phyloP scores from a whole-genome alignment of 2,888 invertebrate species.

The Clostera curtula region DNA sequence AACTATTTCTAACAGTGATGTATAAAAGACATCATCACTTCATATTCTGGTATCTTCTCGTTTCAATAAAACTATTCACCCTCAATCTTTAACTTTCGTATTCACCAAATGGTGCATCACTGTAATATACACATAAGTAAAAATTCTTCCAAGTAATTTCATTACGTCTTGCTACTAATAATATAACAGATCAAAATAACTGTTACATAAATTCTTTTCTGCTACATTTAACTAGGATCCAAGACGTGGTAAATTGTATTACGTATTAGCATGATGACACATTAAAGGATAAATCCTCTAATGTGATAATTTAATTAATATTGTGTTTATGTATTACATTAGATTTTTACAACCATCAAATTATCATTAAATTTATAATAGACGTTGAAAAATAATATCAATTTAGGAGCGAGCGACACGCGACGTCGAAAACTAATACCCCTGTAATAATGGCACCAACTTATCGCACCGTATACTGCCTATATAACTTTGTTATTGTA shows the following conservation, averaged over 20 bases:
- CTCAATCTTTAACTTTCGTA: neutral
- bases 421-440: slow-evolving; percentile 62
- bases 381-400: slow-evolving; percentile 17
- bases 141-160: no score
- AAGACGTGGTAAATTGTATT: no score
- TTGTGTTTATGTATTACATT: no score
- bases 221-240: no score
- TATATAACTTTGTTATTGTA: slow-evolving; percentile 71
- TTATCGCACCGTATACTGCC: slow-evolving; percentile 74
- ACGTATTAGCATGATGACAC: no score
- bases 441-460: slow-evolving; percentile 76
- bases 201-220: no score
- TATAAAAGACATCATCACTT: slow-evolving; percentile 11
- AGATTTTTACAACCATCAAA: slow-evolving; percentile 8
- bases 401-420: slow-evolving; percentile 47
- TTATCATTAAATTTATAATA: slow-evolving; percentile 11
- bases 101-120: neutral
- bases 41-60: neutral
- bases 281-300: no score
- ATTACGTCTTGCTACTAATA: no score
- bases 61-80: neutral
- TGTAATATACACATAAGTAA: no score
- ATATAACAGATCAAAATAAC: no score
- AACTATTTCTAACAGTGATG: slow-evolving; percentile 17
- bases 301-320: no score